phyloP scores from a whole-genome alignment of 2,797 vertebrate genomes.

The Ctenosaura bakeri region DNA sequence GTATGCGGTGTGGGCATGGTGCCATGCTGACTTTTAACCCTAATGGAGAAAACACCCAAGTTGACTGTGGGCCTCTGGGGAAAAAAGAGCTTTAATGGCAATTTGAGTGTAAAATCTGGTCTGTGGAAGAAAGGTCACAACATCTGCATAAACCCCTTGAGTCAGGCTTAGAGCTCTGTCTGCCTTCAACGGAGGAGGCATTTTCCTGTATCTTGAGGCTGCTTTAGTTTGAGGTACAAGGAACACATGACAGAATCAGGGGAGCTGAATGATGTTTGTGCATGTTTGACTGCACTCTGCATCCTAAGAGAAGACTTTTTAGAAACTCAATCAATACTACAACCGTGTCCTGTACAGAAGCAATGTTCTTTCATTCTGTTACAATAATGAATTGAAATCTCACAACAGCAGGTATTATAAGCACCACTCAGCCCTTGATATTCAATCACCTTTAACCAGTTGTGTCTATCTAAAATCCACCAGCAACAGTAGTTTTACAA shows the following conservation, averaged over 20 bases:
- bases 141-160: conserved; percentile 94
- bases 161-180: conserved; percentile 89
- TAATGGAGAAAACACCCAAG: conserved; percentile 79
- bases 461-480: conserved; percentile 73
- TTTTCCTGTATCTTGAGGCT: conserved; percentile 82
- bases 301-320: conserved; percentile 88
- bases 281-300: conserved; percentile 85
- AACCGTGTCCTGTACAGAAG: conserved; percentile 78
- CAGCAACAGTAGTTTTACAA: conserved; percentile 68
- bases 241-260: conserved; percentile 80
- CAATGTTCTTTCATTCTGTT: conserved; percentile 77
- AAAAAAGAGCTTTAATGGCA: conserved; percentile 89
- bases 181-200: conserved; percentile 84
- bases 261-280: conserved; percentile 79
- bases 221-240: conserved; percentile 83
- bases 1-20: conserved; percentile 85
- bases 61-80: conserved; percentile 85
- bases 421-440: conserved; percentile 83
- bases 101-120: conserved; percentile 97
- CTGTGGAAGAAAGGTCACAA: conserved; percentile 95
- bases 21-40: conserved; percentile 90
- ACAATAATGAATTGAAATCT: conserved; percentile 88
- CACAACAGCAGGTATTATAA: conserved; percentile 87
- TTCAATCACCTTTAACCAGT: conserved; percentile 89
- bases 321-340: conserved; percentile 85